phyloP scores from a whole-genome alignment of 2,888 invertebrate species.

The Dermolepida albohirtum region DNA sequence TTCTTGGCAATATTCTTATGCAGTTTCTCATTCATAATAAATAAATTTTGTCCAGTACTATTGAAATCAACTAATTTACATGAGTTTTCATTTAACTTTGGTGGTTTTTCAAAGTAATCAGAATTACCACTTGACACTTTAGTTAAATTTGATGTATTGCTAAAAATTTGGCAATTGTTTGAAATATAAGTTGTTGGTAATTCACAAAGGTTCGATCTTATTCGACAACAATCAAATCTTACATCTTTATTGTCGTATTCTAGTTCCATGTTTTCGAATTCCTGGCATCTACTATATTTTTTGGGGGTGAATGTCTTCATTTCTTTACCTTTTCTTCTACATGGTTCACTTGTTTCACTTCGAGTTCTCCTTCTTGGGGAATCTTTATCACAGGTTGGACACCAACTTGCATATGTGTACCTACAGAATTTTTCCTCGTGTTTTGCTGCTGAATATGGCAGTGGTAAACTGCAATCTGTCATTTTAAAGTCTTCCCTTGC shows the following conservation, averaged over 20 bases:
- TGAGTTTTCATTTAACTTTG: slow-evolving; percentile 55
- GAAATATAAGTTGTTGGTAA: slow-evolving; percentile 64
- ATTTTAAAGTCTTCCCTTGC: slow-evolving; percentile 50
- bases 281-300: slow-evolving; percentile 57
- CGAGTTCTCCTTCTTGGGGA: slow-evolving; percentile 60
- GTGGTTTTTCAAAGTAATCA: slow-evolving; percentile 51
- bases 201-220: slow-evolving; percentile 56
- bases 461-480: slow-evolving; percentile 58
- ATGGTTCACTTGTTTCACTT: slow-evolving; percentile 60
- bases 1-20: slow-evolving; percentile 5
- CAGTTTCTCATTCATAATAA: slow-evolving; percentile 47
- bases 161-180: slow-evolving; percentile 60
- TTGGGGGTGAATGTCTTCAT: slow-evolving; percentile 60
- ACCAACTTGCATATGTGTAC: slow-evolving; percentile 61
- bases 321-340: slow-evolving; percentile 60
- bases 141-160: slow-evolving; percentile 43
- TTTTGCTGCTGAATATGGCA: slow-evolving; percentile 54
- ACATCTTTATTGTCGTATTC: slow-evolving; percentile 58
- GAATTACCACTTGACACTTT: slow-evolving; percentile 42
- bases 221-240: slow-evolving; percentile 53
- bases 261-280: slow-evolving; percentile 60
- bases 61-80: slow-evolving; percentile 46
- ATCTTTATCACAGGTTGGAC: slow-evolving; percentile 62
- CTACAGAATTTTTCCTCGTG: slow-evolving; percentile 58
- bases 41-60: slow-evolving; percentile 45